phyloP scores from a whole-genome alignment of 2,113 vertebrate species.

The Phalacrocorax brasilianus region DNA sequence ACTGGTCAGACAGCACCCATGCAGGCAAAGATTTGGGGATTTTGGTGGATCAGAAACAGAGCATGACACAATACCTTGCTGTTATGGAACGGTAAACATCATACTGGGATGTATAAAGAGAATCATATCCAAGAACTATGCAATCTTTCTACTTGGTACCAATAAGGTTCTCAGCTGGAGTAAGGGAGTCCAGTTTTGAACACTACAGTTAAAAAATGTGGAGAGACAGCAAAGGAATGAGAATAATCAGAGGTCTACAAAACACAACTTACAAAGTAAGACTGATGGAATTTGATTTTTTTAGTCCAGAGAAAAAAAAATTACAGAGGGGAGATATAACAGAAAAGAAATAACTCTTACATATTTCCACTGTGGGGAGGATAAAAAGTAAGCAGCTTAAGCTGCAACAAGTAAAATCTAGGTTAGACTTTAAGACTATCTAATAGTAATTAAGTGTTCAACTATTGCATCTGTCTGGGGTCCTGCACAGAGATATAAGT shows the following conservation, averaged over 20 bases:
- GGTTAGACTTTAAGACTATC: not conserved
- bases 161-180: not conserved
- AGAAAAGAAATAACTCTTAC: not conserved
- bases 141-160: not conserved
- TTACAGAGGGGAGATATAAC: not conserved
- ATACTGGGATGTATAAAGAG: not conserved
- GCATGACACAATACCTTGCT: not conserved
- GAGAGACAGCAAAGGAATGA: not conserved
- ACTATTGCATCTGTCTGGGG: not conserved
- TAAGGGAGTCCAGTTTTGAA: not conserved
- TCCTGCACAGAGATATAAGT: not conserved
- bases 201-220: not conserved
- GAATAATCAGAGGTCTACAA: not conserved
- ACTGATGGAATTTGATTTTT: not conserved
- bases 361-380: not conserved
- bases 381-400: not conserved
- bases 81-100: not conserved
- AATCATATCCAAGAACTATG: not conserved
- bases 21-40: not conserved
- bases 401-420: not conserved
- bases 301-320: not conserved
- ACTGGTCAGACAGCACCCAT: not conserved
- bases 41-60: not conserved
- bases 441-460: not conserved
- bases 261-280: not conserved